Evolutionary conservation across 2,888 invertebrate genomes (phyloP).

Genomic region (Apamea epomidion): DNA sequence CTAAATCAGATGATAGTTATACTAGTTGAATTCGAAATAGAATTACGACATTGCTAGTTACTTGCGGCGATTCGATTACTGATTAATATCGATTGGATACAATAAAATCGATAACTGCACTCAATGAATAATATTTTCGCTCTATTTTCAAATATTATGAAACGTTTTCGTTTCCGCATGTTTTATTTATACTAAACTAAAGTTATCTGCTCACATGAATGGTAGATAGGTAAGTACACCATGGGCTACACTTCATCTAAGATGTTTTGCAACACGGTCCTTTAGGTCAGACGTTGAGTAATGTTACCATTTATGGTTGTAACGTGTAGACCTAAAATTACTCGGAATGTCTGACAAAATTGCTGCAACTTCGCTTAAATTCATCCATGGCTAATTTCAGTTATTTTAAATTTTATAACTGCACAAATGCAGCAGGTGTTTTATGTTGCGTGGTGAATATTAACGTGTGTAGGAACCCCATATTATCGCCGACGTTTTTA

Average conservation of each 20-base stretch:
- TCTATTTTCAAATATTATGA: slow-evolving; percentile 50
- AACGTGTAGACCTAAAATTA: slow-evolving; percentile 69
- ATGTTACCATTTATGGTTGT: slow-evolving; percentile 67
- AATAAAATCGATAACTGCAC: slow-evolving; percentile 24
- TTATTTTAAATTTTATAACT: slow-evolving; percentile 24
- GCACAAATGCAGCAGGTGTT: slow-evolving; percentile 37
- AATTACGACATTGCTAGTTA: slow-evolving; percentile 48
- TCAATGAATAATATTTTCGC: slow-evolving; percentile 47
- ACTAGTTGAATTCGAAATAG: slow-evolving; percentile 33
- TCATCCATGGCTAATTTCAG: slow-evolving; percentile 36
- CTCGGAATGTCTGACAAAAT: slow-evolving; percentile 66
- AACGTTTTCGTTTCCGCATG: slow-evolving; percentile 43
- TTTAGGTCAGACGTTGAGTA: slow-evolving; percentile 71
- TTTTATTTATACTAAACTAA: slow-evolving; percentile 32
- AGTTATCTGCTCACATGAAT: slow-evolving; percentile 1
- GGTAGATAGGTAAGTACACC: slow-evolving; percentile 18
- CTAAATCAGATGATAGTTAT: slow-evolving; percentile 49
- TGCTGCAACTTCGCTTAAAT: slow-evolving; percentile 51
- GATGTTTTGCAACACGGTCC: slow-evolving; percentile 70
- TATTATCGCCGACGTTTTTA: slow-evolving; percentile 35
- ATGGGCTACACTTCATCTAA: slow-evolving; percentile 50
- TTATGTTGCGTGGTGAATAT: slow-evolving; percentile 23
- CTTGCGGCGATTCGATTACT: slow-evolving; percentile 51
- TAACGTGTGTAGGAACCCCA: slow-evolving; percentile 25
- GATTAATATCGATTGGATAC: slow-evolving; percentile 51